phyloP scores from a whole-genome alignment of 2,113 vertebrate species.

The Coptodon bakossiorum region DNA sequence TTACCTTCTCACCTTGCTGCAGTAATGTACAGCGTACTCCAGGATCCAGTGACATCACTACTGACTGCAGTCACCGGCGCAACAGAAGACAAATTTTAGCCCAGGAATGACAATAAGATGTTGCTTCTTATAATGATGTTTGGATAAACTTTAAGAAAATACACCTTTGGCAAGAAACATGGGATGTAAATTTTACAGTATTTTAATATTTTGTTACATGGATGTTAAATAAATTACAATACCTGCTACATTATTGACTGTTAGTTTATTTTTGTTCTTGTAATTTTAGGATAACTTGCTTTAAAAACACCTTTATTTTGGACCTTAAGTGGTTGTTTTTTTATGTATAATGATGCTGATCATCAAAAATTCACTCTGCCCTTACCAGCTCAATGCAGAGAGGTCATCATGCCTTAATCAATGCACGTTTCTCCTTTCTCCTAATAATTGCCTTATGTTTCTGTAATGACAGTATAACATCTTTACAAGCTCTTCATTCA shows the following conservation, averaged over 20 bases:
- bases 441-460: slow-evolving; percentile 59
- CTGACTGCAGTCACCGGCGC: neutral
- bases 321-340: neutral
- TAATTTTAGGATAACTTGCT: neutral
- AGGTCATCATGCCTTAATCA: slow-evolving; percentile 30
- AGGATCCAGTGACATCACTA: neutral
- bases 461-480: slow-evolving; percentile 63
- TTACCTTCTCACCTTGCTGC: neutral
- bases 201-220: neutral
- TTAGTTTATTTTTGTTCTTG: neutral
- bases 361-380: neutral
- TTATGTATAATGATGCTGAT: slow-evolving; percentile 10
- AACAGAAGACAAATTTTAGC: neutral
- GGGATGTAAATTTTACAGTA: neutral
- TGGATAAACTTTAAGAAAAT: neutral
- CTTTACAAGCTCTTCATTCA: slow-evolving; percentile 48
- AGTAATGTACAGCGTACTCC: neutral
- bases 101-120: neutral
- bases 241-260: neutral
- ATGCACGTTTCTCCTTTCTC: slow-evolving; percentile 2
- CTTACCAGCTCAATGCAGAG: neutral
- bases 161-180: neutral
- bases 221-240: neutral
- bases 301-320: neutral
- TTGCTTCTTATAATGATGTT: neutral